Conservation (phyloP, 2,113 vertebrate species). For the Macquaria ambigua region DNA sequence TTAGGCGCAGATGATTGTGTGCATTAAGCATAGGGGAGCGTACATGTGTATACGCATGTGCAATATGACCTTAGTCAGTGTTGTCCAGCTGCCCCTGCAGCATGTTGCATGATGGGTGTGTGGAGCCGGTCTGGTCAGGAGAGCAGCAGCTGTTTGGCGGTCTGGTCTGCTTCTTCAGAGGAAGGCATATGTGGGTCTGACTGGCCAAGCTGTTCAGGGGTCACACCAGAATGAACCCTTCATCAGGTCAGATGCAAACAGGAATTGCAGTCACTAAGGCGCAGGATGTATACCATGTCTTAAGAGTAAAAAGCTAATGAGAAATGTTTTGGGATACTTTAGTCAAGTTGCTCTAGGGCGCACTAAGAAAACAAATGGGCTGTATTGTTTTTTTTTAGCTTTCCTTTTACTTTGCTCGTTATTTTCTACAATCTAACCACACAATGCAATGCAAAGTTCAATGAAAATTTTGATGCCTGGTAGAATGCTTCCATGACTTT, state of each 20-base stretch:
- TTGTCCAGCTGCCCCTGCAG: conserved; percentile 69
- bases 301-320: conserved; percentile 53
- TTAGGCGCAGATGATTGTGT: conserved; percentile 19
- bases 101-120: conserved; percentile 73
- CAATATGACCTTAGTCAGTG: conserved; percentile 61
- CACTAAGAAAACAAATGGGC: not conserved
- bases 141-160: conserved; percentile 81
- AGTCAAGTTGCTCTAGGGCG: not conserved
- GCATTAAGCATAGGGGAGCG: conserved; percentile 6
- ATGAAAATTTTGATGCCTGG: not conserved
- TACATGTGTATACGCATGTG: conserved; percentile 52
- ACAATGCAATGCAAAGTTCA: conserved; percentile 1
- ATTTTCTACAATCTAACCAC: not conserved
- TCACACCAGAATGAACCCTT: conserved; percentile 59
- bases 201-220: conserved; percentile 78
- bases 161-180: conserved; percentile 71
- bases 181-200: conserved; percentile 72
- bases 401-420: not conserved
- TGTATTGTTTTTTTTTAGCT: not conserved
- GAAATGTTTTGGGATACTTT: conserved; percentile 29
- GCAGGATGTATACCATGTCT: conserved; percentile 35
- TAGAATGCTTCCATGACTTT: not conserved
- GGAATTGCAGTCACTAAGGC: conserved; percentile 26
- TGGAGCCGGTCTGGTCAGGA: conserved; percentile 62
- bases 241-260: conserved; percentile 66